Evolutionary conservation across 2,113 vertebrate genomes (phyloP), one percentile per base, ranked within the genome.

Genomic region (Paracyprichromis sp.): DNA sequence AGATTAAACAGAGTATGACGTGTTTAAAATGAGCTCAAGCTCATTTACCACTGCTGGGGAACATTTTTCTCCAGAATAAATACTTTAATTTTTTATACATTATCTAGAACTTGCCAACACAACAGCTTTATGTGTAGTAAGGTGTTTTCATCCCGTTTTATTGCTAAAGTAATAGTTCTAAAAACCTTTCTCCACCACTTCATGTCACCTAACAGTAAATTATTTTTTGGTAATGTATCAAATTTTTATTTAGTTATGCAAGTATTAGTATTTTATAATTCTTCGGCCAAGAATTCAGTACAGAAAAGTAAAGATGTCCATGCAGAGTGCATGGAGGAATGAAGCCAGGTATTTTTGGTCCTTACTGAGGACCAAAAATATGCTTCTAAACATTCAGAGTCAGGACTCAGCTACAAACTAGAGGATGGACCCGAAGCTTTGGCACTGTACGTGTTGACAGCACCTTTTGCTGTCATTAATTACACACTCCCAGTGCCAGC

Each of bases 171-270:
- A 66, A 38, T n/a, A 8, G 6, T 8, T 38, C 61, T 66, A n/a
- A 1, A 66, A 66, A 0, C 10, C 1, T n/a, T 38, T 66, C 19
- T 66, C 61, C 61, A 66, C 34, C 34, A 8, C 17, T 38, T 38
- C 19, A 12, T 38, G 19, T 38, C 34, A 38, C 17, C 4, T 38
- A 38, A 38, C 34, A 21, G 4, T 66, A 38, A 66, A 38, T 38
- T 0, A 5, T 38, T 13, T 2, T 38, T 38, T 0, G 19, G 10
- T 38, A 66, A 66, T 66, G 31, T 12, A 0, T 5, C 17, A 2
- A 8, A n/a, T 66, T 4, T 38, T 38, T 66, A 66, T 38, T 66
- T 66, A 38, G 17, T 38, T 66, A 38, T 66, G 34, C 34, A 38
- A 38, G 61, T 12, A 66, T 38, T 66, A n/a, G 10, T 5, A 36